Conservation (phyloP, 2,113 vertebrate species). For the Pseudonaja textilis region DNA sequence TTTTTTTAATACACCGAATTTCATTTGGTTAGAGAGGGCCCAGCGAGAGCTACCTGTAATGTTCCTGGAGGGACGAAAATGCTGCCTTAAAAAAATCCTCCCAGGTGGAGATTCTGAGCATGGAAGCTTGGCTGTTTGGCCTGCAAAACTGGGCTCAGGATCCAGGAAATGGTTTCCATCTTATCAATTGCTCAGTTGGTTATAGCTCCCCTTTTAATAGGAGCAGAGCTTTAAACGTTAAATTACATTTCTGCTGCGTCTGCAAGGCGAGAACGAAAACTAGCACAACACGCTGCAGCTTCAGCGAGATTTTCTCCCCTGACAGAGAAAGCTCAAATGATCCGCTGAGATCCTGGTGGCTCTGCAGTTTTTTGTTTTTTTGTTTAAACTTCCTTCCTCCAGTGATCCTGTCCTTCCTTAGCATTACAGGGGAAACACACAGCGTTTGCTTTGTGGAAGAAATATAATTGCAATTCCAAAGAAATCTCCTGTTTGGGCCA, state of each 20-base stretch:
- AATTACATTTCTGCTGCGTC: not conserved
- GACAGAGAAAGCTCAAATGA: conserved; percentile 1
- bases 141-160: not conserved
- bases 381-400: not conserved
- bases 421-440: not conserved
- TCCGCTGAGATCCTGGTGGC: not conserved
- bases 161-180: not conserved
- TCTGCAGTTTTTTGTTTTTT: not conserved
- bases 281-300: not conserved
- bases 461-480: not conserved
- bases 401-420: not conserved
- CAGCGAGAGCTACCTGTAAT: not conserved
- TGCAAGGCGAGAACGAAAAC: not conserved
- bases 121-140: not conserved
- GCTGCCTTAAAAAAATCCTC: not conserved
- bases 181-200: not conserved
- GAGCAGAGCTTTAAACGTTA: not conserved
- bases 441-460: not conserved
- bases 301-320: conserved; percentile 18
- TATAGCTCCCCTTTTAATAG: not conserved
- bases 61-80: not conserved
- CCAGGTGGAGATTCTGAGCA: not conserved
- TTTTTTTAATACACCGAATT: not conserved
- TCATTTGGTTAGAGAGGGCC: not conserved
- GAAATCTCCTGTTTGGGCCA: not conserved